Conservation (phyloP, 2,113 vertebrate genomes). For the Pelusios castaneus region DNA sequence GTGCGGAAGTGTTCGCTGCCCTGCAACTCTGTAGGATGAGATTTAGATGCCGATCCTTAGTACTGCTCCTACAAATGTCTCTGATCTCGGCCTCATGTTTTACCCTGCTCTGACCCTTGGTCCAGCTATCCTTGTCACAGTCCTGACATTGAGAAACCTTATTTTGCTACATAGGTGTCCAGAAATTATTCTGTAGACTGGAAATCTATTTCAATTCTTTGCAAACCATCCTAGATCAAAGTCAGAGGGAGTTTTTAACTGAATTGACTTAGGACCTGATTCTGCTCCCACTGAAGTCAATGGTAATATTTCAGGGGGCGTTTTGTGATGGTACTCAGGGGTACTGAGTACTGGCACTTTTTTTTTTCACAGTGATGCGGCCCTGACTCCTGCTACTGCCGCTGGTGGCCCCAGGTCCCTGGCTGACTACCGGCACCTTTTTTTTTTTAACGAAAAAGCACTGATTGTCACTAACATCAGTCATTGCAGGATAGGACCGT, state of each 20-base stretch:
- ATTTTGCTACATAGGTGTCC: fast-evolving
- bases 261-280: fast-evolving
- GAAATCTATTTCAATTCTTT: neutral
- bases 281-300: neutral
- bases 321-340: too few relatives aligned
- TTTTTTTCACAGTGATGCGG: too few relatives aligned
- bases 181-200: neutral
- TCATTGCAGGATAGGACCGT: neutral
- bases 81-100: neutral
- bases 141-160: neutral
- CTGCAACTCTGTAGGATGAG: too few relatives aligned
- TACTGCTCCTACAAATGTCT: neutral
- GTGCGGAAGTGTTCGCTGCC: too few relatives aligned
- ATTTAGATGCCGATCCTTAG: neutral
- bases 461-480: fast-evolving
- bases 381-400: too few relatives aligned
- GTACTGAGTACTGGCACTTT: too few relatives aligned
- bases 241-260: too few relatives aligned
- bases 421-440: too few relatives aligned
- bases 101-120: neutral
- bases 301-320: fast-evolving
- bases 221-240: fast-evolving
- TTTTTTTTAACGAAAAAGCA: too few relatives aligned
- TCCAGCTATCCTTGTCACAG: neutral
- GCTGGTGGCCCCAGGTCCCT: too few relatives aligned